Percentiles rank a stretch among this genome's conserved stretches.
phyloP scores from a whole-genome alignment of 2,113 vertebrate species.

The Catharus fuscescens region DNA sequence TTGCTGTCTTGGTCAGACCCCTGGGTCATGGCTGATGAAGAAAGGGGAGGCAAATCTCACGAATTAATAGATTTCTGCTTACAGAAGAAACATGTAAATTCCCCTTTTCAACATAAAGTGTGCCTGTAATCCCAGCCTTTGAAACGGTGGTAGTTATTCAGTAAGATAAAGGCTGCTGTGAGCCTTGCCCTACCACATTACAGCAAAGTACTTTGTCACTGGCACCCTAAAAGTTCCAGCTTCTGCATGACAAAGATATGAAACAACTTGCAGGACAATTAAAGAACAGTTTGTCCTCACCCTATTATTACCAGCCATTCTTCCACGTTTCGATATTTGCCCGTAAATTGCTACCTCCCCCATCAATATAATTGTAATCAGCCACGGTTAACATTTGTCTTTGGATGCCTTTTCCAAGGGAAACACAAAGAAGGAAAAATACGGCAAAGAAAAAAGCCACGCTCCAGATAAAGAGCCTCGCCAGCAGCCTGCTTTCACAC shows the following conservation, averaged over 20 bases:
- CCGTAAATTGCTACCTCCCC: slow-evolving; percentile 56
- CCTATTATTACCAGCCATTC: slow-evolving; percentile 56
- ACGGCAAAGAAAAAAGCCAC: slow-evolving; percentile 26
- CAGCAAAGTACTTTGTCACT: slow-evolving; percentile 44
- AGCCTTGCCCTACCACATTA: slow-evolving; percentile 39
- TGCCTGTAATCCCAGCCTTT: slow-evolving; percentile 59
- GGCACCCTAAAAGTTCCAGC: slow-evolving; percentile 57
- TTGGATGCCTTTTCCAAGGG: slow-evolving; percentile 56
- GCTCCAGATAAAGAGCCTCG: slow-evolving; percentile 13
- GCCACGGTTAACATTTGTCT: slow-evolving; percentile 36
- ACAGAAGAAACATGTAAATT: slow-evolving; percentile 49
- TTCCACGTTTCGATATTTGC: slow-evolving; percentile 13
- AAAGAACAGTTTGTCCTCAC: slow-evolving; percentile 58
- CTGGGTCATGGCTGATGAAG: neutral
- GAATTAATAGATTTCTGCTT: slow-evolving; percentile 35
- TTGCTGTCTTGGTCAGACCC: neutral
- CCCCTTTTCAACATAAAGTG: slow-evolving; percentile 31
- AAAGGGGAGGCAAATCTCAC: neutral
- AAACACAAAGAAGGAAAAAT: slow-evolving; percentile 59
- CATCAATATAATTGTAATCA: slow-evolving; percentile 57
- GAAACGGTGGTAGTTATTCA: slow-evolving; percentile 50
- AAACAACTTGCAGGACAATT: slow-evolving; percentile 58
- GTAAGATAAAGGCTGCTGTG: slow-evolving; percentile 52
- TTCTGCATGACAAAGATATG: slow-evolving; percentile 55
- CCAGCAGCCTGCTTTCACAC: slow-evolving; percentile 49